Base-by-base conservation (phyloP, 2,797 vertebrate species). In the Melanotaenia trifasciata region DNA sequence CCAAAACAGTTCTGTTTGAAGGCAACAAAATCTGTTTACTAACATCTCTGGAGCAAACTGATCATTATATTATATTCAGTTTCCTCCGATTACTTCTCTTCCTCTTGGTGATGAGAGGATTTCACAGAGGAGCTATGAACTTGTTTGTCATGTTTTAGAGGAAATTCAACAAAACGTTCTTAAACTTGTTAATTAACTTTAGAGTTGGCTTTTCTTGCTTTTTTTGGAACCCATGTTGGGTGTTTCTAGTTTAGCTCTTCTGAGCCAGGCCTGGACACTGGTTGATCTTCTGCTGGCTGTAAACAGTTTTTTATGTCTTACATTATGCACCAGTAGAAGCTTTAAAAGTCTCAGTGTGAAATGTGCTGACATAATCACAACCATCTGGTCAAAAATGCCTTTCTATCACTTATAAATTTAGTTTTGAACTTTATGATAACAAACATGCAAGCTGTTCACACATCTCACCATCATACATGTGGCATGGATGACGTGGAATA, bases 371-470 rank as follows among this genome's bases (percentile, higher is more conserved):
- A 81, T 78, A 86, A 88, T 73, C 79, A 51, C 70, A 73, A 78
- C 90, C 89, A 90, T 91, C 90, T 92, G 91, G 84, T 76, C 79
- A 67, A 77, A 79, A 78, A 72, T 58, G 65, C 66, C 68, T 79
- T 76, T 78, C 70, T 79, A 47, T 80, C 70, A 74, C 84, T 85
- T 83, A 76, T 75, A 85, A 84, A 86, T 87, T 64, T 80, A 73
- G 72, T 59, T 33, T 70, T 85, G 80, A 87, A 85, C 83, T 90
- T 88, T 86, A 84, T 36, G 22, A 72, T 78, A 80, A 81, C 87
- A 69, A 89, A 83, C 75, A 64, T 65, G 74, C 89, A 89, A 87
- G 86, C 90, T 89, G 89, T 90, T 91, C 83, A 68, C 87, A 84
- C 81, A 47, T 82, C 64, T 74, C 75, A 40, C 56, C 76, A 67